Evolutionary conservation across 2,797 vertebrate genomes (phyloP).

Genomic region (Alosa sapidissima): DNA sequence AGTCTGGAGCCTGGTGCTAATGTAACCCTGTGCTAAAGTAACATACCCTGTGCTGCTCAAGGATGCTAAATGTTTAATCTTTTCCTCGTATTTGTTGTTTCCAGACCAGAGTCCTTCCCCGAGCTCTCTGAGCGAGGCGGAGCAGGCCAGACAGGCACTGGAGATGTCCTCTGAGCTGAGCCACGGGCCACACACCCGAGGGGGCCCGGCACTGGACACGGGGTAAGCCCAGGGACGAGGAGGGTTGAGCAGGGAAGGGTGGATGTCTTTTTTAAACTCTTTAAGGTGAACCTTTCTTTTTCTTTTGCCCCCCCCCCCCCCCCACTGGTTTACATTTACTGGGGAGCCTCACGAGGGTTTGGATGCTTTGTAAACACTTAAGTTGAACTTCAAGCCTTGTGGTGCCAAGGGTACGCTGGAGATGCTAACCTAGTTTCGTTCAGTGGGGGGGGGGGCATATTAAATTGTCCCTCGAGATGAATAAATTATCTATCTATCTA

Average conservation of each 20-base stretch:
- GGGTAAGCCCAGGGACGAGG: background rate
- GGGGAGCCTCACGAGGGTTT: background rate
- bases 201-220: background rate
- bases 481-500: too few species aligned
- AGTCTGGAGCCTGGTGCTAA: background rate
- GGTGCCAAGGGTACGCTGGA: background rate
- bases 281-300: too few species aligned
- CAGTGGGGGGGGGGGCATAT: background rate
- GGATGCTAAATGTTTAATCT: background rate
- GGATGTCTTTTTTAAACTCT: too few species aligned
- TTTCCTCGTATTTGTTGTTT: background rate
- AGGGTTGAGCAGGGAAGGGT: background rate
- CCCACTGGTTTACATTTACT: background rate
- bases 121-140: background rate
- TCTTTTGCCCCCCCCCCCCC: too few species aligned
- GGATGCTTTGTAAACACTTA: background rate
- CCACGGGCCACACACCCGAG: background rate
- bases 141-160: conserved; percentile 16
- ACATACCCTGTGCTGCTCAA: background rate
- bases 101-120: conserved; percentile 10
- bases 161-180: background rate
- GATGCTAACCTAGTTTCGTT: background rate
- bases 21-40: background rate
- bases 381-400: background rate
- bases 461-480: too few species aligned